Evolutionary conservation across 2,888 invertebrate genomes (phyloP).

Genomic region (Leptinotarsa tumamoca): DNA sequence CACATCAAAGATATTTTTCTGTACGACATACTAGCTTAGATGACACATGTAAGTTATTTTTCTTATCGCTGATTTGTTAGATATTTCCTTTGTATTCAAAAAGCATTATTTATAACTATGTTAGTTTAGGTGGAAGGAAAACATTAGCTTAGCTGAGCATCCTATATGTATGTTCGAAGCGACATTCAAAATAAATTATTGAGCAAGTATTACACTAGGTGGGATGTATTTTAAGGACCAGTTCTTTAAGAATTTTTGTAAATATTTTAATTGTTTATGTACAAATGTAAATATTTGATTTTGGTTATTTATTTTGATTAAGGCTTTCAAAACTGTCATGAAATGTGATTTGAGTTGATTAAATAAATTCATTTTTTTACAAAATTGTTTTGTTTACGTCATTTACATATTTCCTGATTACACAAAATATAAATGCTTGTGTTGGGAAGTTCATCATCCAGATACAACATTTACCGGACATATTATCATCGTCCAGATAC

Average conservation of each 20-base stretch:
- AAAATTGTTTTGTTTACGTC: slow-evolving; percentile 8
- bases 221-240: neutral
- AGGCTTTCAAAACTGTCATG: slow-evolving; percentile 12
- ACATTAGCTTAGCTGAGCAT: slow-evolving; percentile 16
- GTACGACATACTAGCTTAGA: neutral
- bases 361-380: slow-evolving; percentile 24
- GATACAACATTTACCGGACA: too few species aligned
- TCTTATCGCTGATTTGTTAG: slow-evolving; percentile 22
- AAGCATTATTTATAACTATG: slow-evolving; percentile 24
- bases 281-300: slow-evolving; percentile 7
- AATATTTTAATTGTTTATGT: slow-evolving; percentile 14
- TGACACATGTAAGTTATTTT: slow-evolving; percentile 4
- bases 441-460: too few species aligned
- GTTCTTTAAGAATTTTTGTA: slow-evolving; percentile 22
- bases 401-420: neutral
- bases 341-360: slow-evolving; percentile 22
- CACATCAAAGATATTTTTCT: neutral
- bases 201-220: slow-evolving; percentile 14
- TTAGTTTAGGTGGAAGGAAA: slow-evolving; percentile 17
- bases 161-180: slow-evolving; percentile 13
- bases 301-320: slow-evolving; percentile 9
- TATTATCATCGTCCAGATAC: too few species aligned
- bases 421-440: neutral
- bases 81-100: slow-evolving; percentile 18
- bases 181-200: slow-evolving; percentile 3